These are phyloP conservation scores for Tapirus indicus DNA, from an alignment of 2,797 vertebrate species.

Conservation along the genomic window DNA sequence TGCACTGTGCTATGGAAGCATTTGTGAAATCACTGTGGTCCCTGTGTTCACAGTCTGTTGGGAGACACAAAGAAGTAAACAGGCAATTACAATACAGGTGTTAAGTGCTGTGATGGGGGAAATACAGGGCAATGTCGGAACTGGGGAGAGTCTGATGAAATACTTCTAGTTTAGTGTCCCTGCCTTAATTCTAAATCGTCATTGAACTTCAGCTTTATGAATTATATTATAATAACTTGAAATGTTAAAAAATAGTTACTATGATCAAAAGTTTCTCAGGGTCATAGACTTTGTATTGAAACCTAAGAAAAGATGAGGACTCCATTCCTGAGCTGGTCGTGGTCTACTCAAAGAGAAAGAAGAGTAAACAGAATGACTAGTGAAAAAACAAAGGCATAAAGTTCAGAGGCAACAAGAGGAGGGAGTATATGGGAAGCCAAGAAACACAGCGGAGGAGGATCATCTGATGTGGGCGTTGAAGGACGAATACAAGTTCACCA, in stretches of 20 bases:
- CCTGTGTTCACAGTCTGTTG: background rate
- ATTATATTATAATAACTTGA: background rate
- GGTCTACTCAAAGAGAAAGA: background rate
- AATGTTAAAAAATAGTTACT: background rate
- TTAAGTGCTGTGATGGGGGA: background rate
- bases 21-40: background rate
- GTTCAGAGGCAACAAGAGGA: background rate
- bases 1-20: background rate
- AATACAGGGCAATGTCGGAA: background rate
- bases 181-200: background rate
- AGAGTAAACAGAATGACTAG: background rate
- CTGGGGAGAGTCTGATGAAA: background rate
- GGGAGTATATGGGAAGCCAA: background rate
- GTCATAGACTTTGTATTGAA: background rate
- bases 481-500: background rate
- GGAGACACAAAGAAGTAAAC: no score
- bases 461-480: background rate
- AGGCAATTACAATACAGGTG: background rate
- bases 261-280: background rate
- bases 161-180: background rate
- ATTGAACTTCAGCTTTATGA: conserved; percentile 3
- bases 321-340: background rate
- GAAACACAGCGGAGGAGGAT: background rate
- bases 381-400: background rate
- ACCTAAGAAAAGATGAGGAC: background rate